phyloP scores from a whole-genome alignment of 2,888 invertebrate species.

The Xestia c-nigrum region DNA sequence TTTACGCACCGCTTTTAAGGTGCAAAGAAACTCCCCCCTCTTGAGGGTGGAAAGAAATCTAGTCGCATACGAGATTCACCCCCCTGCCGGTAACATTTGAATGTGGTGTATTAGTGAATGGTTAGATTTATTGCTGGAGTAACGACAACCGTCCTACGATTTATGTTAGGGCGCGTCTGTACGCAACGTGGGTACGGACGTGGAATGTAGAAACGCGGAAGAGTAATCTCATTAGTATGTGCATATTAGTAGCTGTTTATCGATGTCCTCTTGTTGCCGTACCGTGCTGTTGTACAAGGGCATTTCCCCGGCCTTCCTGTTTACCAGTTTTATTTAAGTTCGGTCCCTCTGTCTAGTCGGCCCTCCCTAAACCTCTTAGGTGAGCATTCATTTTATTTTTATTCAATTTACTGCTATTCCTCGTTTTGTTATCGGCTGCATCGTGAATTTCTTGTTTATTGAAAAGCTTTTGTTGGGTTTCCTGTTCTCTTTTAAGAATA shows the following conservation, averaged over 20 bases:
- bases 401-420: constrained; percentile 58
- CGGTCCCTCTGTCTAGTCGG: constrained; percentile 46
- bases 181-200: constrained; percentile 51
- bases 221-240: constrained; percentile 67
- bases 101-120: constrained; percentile 88
- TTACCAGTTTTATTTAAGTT: constrained; percentile 61
- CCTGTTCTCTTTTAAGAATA: constrained; percentile 6
- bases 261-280: constrained; percentile 64
- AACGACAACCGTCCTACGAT: constrained; percentile 81
- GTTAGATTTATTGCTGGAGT: constrained; percentile 84
- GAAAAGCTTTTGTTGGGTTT: constrained; percentile 20
- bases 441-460: constrained; percentile 48
- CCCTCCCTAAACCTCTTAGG: constrained; percentile 33
- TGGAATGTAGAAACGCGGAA: constrained; percentile 60
- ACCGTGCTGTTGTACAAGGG: constrained; percentile 40
- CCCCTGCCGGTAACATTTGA: constrained; percentile 81
- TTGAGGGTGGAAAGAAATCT: constrained; percentile 61
- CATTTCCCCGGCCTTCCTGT: constrained; percentile 56
- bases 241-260: constrained; percentile 68
- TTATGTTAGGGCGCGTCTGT: constrained; percentile 76
- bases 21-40: constrained; percentile 67
- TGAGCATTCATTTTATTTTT: constrained; percentile 58
- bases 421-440: constrained; percentile 45
- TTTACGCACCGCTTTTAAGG: constrained; percentile 78
- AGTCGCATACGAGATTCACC: constrained; percentile 71